These are phyloP conservation scores for Corvus moneduloides DNA, from an alignment of 2,113 vertebrate species.

Conservation along the genomic window DNA sequence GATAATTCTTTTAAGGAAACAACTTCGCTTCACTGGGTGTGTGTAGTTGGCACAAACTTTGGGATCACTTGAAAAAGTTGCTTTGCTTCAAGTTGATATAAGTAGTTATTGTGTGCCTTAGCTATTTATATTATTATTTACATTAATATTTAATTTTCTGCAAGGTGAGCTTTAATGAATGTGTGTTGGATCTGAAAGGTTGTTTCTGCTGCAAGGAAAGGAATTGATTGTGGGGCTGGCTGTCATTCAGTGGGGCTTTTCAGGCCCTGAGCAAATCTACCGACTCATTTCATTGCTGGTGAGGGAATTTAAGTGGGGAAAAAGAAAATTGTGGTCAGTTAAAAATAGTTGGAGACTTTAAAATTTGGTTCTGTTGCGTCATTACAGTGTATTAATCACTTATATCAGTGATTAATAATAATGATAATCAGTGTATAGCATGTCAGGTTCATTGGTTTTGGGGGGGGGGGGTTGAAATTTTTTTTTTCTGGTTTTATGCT, in stretches of 20 bases:
- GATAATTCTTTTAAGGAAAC: rapidly evolving
- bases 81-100: not conserved
- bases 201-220: not conserved
- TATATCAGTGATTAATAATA: not conserved
- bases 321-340: not conserved
- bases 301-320: not conserved
- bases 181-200: rapidly evolving
- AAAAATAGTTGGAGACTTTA: not conserved
- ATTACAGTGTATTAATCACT: not conserved
- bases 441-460: not conserved
- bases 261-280: not conserved
- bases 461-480: rapidly evolving
- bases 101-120: too few species aligned
- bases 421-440: not conserved
- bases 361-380: not conserved
- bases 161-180: not conserved
- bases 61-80: not conserved
- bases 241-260: not conserved
- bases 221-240: not conserved
- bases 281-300: not conserved
- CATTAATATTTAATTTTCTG: not conserved
- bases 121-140: not conserved
- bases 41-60: not conserved
- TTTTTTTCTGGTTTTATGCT: not conserved
- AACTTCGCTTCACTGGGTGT: rapidly evolving